These are phyloP conservation scores for Zygogramma bicolorata DNA, from an alignment of 2,888 invertebrate genomes.

Conservation along the genomic window DNA sequence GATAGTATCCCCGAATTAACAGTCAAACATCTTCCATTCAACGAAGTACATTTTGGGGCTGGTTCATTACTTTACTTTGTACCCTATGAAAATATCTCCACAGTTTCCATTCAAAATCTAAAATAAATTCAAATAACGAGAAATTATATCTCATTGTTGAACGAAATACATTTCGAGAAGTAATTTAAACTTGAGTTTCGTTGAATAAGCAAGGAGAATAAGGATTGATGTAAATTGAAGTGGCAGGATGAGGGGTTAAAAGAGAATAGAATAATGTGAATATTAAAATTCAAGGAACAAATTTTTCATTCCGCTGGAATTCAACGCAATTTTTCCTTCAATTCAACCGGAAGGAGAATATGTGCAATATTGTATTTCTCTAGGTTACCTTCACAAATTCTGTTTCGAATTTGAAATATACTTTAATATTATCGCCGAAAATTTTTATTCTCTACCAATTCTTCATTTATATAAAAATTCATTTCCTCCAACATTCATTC, in stretches of 20 bases:
- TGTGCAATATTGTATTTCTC: not conserved
- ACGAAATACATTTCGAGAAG: slow-evolving; percentile 45
- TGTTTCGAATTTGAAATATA: too few species aligned
- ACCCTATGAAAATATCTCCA: slow-evolving; percentile 15
- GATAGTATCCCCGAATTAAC: too few species aligned
- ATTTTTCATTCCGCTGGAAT: slow-evolving; percentile 52
- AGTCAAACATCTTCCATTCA: too few species aligned
- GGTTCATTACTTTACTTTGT: not conserved
- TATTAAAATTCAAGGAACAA: slow-evolving; percentile 55
- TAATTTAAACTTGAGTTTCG: slow-evolving; percentile 47
- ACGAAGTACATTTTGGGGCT: not conserved
- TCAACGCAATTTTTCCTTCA: slow-evolving; percentile 14
- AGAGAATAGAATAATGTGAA: slow-evolving; percentile 52
- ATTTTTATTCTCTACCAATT: too few species aligned
- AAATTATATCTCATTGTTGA: slow-evolving; percentile 44
- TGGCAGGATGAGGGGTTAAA: slow-evolving; percentile 45
- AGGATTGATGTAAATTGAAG: slow-evolving; percentile 49
- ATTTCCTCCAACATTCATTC: too few species aligned
- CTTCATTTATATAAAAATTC: too few species aligned
- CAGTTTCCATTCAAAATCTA: slow-evolving; percentile 25
- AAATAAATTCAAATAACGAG: slow-evolving; percentile 39
- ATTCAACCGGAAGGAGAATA: not conserved
- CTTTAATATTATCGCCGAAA: too few species aligned
- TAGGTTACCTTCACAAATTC: not conserved
- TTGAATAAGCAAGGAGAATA: slow-evolving; percentile 44